Evolutionary conservation across 2,113 vertebrate genomes (phyloP), one percentile per base, ranked within the genome.

Genomic region (Colaptes auratus): DNA sequence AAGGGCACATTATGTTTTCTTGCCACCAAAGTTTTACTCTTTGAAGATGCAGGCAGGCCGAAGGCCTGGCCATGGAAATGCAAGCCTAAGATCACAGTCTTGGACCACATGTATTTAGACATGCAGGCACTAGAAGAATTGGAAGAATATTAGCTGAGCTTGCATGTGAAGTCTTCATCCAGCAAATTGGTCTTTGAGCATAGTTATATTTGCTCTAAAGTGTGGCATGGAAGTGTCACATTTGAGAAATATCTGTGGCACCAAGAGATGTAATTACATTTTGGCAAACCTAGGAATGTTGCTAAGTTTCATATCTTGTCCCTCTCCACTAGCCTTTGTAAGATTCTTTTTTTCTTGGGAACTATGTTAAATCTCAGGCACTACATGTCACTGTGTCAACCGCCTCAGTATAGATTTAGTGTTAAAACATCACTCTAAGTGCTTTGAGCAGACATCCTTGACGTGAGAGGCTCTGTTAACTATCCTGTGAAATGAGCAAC

Each of bases 401-500:
- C 35, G 81, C 59, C 33, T 95, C 58, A 25, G 5, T 79, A 90
- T 46, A 59, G 88, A 86, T 74, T 69, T 75, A 50, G 20, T 89
- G 74, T 92, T 96, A 92, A 96, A 96, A 55, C 82, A 63, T 92
- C 58, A 75, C 90, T 25, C 15, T 80, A 63, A 96, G 93, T 95
- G 86, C 91, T 94, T 92, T 95, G 90, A 93, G 96, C 89, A 91
- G 85, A 93, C 95, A 91, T 90, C 90, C 92, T 96, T 93, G 77
- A 55, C 74, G 33, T 31, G 71, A 90, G 84, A 92, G 61, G 78
- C 87, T 92, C 75, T 89, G 80, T 89, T 94, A 97, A 92, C 79
- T 81, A 33, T 50, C 55, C 92, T 77, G 64, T 94, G 86, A 96
- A 97, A 97, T 88, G 90, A 93, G 82, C 46, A 86, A 97, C 92